Evolutionary conservation across 92 coral and sea anemone genomes (phyloP).

Genomic region (Palythoa heliodiscus): DNA sequence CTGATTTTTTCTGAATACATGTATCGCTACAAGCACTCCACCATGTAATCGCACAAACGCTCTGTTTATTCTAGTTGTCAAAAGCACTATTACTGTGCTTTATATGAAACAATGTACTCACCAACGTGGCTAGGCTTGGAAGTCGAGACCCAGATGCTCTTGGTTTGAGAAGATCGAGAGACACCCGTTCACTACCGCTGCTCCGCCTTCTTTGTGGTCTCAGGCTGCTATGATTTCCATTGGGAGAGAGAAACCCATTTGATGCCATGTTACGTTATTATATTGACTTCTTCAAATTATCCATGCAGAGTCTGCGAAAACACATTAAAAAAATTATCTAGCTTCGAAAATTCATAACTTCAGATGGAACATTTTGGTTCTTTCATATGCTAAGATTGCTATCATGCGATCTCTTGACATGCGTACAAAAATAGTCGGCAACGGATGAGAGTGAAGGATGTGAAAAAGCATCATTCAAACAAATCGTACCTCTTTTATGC

Average conservation of each 20-base stretch:
- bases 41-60: not conserved
- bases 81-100: not conserved
- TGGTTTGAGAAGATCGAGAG: conserved; percentile 43
- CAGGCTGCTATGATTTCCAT: not conserved
- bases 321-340: not conserved
- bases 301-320: not conserved
- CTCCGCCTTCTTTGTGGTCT: not conserved
- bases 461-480: conserved; percentile 20
- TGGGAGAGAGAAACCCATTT: conserved; percentile 39
- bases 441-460: conserved; percentile 5
- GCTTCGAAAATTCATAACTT: not conserved
- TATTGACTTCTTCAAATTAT: not conserved
- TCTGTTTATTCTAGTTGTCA: not conserved
- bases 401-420: not conserved
- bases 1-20: too few species aligned
- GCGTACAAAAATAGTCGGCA: not conserved
- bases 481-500: conserved; percentile 29
- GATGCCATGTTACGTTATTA: conserved; percentile 6
- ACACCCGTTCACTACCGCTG: conserved; percentile 9
- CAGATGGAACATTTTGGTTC: not conserved
- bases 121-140: conserved; percentile 83
- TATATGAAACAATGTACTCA: conserved; percentile 45
- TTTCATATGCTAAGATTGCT: not conserved
- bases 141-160: conserved; percentile 62
- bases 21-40: not conserved